phyloP scores from a whole-genome alignment of 2,888 invertebrate species.

The Clusia tigrina region DNA sequence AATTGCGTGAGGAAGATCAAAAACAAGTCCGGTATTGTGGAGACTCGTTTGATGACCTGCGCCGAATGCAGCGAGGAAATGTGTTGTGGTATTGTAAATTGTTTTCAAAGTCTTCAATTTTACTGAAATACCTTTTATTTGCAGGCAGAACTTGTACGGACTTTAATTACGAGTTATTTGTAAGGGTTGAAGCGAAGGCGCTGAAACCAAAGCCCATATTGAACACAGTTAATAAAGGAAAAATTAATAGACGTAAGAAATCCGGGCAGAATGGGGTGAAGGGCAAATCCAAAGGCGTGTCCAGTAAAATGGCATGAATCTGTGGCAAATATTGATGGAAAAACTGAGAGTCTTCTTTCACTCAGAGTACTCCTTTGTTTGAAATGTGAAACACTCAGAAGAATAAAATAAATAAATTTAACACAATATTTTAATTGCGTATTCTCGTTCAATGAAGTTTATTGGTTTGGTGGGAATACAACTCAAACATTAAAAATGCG shows the following conservation, averaged over 20 bases:
- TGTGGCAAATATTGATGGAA: too few species aligned
- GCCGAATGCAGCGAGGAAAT: constrained; percentile 86
- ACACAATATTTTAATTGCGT: too few species aligned
- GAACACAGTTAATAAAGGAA: constrained; percentile 48
- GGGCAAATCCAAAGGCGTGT: constrained; percentile 50
- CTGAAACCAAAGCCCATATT: constrained; percentile 54
- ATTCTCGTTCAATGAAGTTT: too few species aligned
- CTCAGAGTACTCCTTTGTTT: too few species aligned
- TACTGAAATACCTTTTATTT: constrained; percentile 2
- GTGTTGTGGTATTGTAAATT: constrained; percentile 71
- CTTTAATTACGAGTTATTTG: constrained; percentile 63
- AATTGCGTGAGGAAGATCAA: constrained; percentile 78
- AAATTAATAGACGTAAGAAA: constrained; percentile 57
- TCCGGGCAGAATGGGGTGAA: constrained; percentile 45
- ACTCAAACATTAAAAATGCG: too few species aligned
- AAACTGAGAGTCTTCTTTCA: too few species aligned
- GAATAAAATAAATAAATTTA: too few species aligned
- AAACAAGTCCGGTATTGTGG: constrained; percentile 82
- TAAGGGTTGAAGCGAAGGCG: constrained; percentile 58
- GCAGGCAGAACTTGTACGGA: constrained; percentile 60
- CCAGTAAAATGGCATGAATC: too few species aligned
- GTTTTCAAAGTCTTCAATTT: neutral
- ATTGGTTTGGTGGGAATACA: too few species aligned
- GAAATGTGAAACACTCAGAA: too few species aligned
- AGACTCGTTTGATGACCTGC: constrained; percentile 79